These are phyloP conservation scores for Eristalinus aeneus DNA, from an alignment of 2,888 invertebrate species.

Conservation along the genomic window DNA sequence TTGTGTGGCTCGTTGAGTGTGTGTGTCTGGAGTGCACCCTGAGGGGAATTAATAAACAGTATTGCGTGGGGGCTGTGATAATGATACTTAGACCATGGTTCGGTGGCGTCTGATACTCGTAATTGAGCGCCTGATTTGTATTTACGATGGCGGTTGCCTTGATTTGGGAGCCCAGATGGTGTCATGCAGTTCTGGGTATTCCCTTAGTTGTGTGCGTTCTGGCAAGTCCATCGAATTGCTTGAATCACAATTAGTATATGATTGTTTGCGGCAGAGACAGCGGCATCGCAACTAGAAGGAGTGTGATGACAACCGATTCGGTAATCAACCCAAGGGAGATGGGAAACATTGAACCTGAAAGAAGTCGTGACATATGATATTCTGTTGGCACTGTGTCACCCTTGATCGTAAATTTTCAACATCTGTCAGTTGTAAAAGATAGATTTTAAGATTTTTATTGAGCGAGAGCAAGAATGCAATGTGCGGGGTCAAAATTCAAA, in stretches of 20 bases:
- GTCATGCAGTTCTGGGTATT: constrained; percentile 6
- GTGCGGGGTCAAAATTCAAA: too few relatives aligned
- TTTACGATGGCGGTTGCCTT: constrained; percentile 29
- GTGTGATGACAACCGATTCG: background rate
- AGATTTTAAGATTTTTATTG: too few relatives aligned
- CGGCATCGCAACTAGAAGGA: background rate
- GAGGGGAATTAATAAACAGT: constrained; percentile 46
- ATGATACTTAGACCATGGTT: background rate
- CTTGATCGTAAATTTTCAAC: background rate
- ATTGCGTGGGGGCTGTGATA: constrained; percentile 25
- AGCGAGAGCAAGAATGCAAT: too few relatives aligned
- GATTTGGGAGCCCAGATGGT: constrained; percentile 53
- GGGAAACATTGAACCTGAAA: background rate
- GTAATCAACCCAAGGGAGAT: background rate
- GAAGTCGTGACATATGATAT: background rate
- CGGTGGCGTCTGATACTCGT: constrained; percentile 16
- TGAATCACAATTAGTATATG: background rate
- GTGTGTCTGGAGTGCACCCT: constrained; percentile 4
- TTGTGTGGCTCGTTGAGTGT: background rate
- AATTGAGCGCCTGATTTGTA: constrained; percentile 43
- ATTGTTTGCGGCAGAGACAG: background rate
- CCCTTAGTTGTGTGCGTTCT: background rate
- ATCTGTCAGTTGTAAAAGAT: too few relatives aligned
- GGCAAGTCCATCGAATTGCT: background rate
- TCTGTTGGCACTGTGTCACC: background rate